phyloP scores from a whole-genome alignment of 1,140 invertebrate species.

The Lasioglossum albipes region DNA sequence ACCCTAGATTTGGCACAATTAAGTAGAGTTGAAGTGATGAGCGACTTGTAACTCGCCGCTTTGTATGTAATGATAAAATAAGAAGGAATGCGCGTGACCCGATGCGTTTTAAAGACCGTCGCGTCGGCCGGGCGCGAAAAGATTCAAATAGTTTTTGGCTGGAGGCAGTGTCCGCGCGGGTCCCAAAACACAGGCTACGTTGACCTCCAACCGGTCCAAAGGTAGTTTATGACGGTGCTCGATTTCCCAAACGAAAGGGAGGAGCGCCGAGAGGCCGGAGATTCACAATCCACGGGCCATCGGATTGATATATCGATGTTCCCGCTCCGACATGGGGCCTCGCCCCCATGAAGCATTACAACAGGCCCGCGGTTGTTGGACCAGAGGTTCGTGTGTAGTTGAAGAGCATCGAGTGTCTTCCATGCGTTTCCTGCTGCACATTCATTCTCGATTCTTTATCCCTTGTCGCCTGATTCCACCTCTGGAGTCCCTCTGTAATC shows the following conservation, averaged over 20 bases:
- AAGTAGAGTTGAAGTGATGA: no score
- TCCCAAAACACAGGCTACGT: constrained; percentile 21
- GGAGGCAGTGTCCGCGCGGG: not conserved
- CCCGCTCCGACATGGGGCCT: constrained; percentile 34
- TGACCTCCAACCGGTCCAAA: constrained; percentile 31
- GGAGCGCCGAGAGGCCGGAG: constrained; percentile 25
- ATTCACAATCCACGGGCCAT: constrained; percentile 43
- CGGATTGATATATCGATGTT: constrained; percentile 52
- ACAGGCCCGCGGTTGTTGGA: constrained; percentile 38
- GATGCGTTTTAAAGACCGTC: not conserved
- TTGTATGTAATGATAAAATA: not conserved
- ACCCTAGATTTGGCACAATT: no score
- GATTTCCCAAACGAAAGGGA: constrained; percentile 53
- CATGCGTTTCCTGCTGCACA: constrained; percentile 38
- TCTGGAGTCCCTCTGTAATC: not conserved
- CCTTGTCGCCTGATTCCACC: constrained; percentile 5
- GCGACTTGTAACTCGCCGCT: no score
- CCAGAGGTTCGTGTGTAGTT: constrained; percentile 40
- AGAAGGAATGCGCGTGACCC: not conserved
- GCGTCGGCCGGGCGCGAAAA: not conserved
- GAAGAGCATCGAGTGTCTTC: constrained; percentile 50
- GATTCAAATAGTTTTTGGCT: constrained; percentile 1
- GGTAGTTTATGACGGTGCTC: constrained; percentile 52
- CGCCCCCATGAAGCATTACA: constrained; percentile 46
- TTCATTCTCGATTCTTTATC: constrained; percentile 16